These are phyloP conservation scores for Borostomias antarcticus DNA, from an alignment of 2,797 vertebrate genomes.

Conservation along the genomic window DNA sequence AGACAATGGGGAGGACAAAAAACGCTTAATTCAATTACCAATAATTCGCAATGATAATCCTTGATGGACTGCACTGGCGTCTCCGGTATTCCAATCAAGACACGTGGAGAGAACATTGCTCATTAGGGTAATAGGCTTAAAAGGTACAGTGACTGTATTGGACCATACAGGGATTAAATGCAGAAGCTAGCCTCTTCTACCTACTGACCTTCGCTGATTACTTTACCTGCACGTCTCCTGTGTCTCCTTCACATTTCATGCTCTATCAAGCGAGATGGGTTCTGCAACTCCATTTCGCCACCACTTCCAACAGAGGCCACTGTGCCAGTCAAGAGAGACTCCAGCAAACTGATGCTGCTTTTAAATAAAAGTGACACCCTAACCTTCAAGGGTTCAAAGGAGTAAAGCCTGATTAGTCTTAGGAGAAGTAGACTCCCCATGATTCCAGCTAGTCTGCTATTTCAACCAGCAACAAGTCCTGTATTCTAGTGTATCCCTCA, in stretches of 20 bases:
- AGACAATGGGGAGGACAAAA: too few species aligned
- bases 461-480: background rate
- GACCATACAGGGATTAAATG: background rate
- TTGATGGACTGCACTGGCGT: background rate
- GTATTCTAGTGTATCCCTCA: background rate
- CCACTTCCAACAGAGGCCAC: background rate
- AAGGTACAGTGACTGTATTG: background rate
- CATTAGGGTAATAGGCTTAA: background rate
- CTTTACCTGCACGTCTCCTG: background rate
- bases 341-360: slow-evolving; percentile 10
- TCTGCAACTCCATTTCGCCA: background rate
- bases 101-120: background rate
- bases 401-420: slow-evolving; percentile 1
- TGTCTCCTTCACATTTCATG: background rate
- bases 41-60: background rate
- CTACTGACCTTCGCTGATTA: background rate
- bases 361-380: slow-evolving; percentile 27
- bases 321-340: background rate
- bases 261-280: background rate
- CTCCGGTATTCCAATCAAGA: background rate
- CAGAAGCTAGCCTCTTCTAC: background rate
- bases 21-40: background rate
- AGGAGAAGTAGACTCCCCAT: background rate
- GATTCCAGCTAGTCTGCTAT: background rate
- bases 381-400: slow-evolving; percentile 13